Evolutionary conservation across 2,797 vertebrate species (phyloP).

Genomic region (Leptodactylus fallax): DNA sequence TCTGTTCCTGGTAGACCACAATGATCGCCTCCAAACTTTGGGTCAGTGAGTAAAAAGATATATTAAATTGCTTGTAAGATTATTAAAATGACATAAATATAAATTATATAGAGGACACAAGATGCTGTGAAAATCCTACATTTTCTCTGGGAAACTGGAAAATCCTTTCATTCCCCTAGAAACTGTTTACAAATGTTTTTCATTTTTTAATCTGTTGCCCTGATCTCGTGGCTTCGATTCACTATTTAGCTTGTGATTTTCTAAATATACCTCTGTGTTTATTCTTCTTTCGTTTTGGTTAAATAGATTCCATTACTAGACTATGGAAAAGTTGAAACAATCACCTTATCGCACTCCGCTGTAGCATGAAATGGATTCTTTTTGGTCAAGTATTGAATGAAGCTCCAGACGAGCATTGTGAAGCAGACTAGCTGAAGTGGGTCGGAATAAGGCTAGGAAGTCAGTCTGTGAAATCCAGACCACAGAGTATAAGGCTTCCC

Average conservation of each 20-base stretch:
- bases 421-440: conserved; percentile 19
- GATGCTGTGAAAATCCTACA: neutral
- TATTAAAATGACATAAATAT: neutral
- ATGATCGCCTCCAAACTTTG: neutral
- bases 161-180: neutral
- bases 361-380: conserved; percentile 22
- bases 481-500: conserved; percentile 28
- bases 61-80: neutral
- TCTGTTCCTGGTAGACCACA: neutral
- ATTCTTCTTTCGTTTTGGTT: conserved; percentile 11
- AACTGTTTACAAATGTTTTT: neutral
- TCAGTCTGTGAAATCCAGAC: conserved; percentile 31
- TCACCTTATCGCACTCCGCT: conserved; percentile 35
- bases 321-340: conserved; percentile 17
- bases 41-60: neutral
- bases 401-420: conserved; percentile 29
- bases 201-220: neutral
- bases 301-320: neutral
- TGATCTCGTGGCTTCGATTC: neutral
- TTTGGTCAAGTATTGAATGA: conserved; percentile 12
- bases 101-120: neutral
- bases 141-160: neutral
- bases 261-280: conserved; percentile 38
- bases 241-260: conserved; percentile 19
- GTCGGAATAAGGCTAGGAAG: conserved; percentile 24